Base-by-base conservation (phyloP, 2,797 vertebrate genomes). In the Diplodus sargus region DNA sequence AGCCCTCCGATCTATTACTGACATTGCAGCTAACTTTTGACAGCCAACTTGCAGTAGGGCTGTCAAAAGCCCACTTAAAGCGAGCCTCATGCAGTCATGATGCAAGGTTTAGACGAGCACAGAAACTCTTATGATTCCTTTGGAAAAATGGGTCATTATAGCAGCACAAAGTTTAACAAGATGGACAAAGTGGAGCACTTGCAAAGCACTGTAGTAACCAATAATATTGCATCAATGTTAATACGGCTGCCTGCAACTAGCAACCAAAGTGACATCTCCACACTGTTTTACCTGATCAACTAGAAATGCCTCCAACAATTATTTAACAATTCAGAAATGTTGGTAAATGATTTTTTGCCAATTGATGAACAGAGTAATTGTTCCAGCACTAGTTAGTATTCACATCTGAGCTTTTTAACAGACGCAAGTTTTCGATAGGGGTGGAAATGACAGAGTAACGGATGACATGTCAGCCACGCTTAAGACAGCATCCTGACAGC, bases 51-150 rank as follows among this genome's bases (percentile, higher is more conserved):
- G 16, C 13, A 54, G 53, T 5, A 5, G n/a, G 14, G 25, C n/a
- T 66, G 25, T 56, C 12, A 71, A 57, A 49, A 17, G 23, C 56
- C 62, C 39, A 52, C 16, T 20, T 14, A 25, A 25, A 42, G 11
- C 3, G 18, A 71, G 39, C 20, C n/a, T 53, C 7, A 18, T 47
- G n/a, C 15, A 23, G 11, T 28, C 34, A 49, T 57, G 68, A 79
- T 57, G 45, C 68, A 82, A 85, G n/a, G 48, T 20, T 39, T 20
- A 20, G 42, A 58, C 9, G 59, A 5, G 13, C 30, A 61, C 14
- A 70, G 14, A 62, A 62, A 62, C 28, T 45, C 14, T 45, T 39
- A 54, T 65, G 52, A 60, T 43, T 60, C 48, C 52, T 59, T 47
- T 48, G 39, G 47, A 57, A 8, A 39, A 73, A 30, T 59, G 15